These are phyloP conservation scores for Scyliorhinus canicula DNA, from an alignment of 2,797 vertebrate species.

Conservation along the genomic window DNA sequence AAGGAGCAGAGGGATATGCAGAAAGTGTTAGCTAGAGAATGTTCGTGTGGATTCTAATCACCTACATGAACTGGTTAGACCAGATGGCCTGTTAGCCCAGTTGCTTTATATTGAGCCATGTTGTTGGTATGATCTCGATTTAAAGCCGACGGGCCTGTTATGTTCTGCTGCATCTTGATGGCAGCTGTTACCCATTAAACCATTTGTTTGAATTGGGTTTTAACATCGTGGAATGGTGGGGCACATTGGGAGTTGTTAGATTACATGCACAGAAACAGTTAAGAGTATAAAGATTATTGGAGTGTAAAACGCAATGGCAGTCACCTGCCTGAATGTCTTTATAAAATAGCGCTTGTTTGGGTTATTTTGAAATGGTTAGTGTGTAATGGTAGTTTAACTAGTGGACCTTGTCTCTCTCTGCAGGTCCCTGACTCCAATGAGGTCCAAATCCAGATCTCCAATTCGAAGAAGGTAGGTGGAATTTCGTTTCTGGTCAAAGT, in stretches of 20 bases:
- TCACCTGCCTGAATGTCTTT: not conserved
- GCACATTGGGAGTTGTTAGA: not conserved
- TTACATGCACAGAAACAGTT: not conserved
- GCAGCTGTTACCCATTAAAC: not conserved
- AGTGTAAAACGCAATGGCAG: not conserved
- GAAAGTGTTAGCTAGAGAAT: not conserved
- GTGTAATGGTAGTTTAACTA: not conserved
- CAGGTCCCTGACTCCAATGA: slow-evolving; percentile 64
- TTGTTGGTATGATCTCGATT: not conserved
- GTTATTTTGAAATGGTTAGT: not conserved
- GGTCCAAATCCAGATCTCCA: slow-evolving; percentile 67
- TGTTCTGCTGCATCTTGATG: not conserved
- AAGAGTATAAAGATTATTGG: not conserved
- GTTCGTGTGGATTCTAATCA: not conserved
- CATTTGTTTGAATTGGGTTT: not conserved
- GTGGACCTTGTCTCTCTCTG: not conserved
- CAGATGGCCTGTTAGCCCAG: not conserved
- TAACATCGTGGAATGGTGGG: not conserved
- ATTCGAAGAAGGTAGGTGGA: slow-evolving; percentile 56
- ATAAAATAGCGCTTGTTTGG: not conserved
- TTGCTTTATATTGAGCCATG: not conserved
- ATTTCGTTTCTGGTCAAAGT: not conserved
- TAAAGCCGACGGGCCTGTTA: not conserved
- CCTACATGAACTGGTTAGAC: not conserved
- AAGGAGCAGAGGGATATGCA: too few species aligned